Percentiles rank a stretch among this genome's conserved stretches.
phyloP scores from a whole-genome alignment of 53 echinoderm and acorn worm genomes.

The Hippasteria phrygiana region DNA sequence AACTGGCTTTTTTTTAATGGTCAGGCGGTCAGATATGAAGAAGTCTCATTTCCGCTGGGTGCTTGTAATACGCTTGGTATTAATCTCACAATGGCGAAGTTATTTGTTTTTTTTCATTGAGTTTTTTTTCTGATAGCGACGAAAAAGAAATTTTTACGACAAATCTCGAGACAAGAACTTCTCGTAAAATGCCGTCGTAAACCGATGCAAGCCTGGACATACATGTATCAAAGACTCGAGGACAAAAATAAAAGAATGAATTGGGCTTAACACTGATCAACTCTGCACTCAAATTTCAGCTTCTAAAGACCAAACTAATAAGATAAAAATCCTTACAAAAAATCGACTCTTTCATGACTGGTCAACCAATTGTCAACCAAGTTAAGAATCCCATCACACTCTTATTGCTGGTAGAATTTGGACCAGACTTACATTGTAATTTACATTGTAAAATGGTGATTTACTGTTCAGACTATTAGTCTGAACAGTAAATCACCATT shows the following conservation, averaged over 20 bases:
- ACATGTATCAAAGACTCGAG: neutral
- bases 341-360: neutral
- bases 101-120: neutral
- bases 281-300: neutral
- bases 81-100: neutral
- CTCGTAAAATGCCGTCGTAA: conserved; percentile 11
- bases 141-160: neutral
- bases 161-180: neutral
- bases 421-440: neutral
- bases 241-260: neutral
- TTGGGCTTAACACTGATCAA: neutral
- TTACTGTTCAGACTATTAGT: neutral
- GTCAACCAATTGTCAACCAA: neutral
- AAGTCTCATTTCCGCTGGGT: conserved; percentile 41
- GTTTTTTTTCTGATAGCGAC: neutral
- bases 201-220: neutral
- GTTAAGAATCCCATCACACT: neutral
- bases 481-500: no score
- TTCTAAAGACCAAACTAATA: neutral
- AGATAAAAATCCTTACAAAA: neutral
- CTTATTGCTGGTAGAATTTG: no score
- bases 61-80: conserved; percentile 30
- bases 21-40: conserved; percentile 16
- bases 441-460: neutral
- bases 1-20: conserved; percentile 12